A percentile compares a stretch with the other conserved stretches of the same genome.
phyloP scores from a whole-genome alignment of 2,888 invertebrate genomes.

The Rapana venosa region DNA sequence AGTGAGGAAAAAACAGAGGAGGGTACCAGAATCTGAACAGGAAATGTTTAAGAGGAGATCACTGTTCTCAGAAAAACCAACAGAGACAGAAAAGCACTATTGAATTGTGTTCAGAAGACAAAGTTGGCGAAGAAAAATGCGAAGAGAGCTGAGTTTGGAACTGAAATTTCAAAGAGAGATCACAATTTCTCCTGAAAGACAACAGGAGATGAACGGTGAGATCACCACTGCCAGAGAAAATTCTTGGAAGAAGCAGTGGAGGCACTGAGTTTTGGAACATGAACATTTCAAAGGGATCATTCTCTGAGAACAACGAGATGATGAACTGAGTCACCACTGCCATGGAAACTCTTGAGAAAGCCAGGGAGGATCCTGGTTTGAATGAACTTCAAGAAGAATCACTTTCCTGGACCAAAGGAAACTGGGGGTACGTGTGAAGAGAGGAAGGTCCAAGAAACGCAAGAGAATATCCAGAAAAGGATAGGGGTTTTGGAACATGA shows the following conservation, averaged over 20 bases:
- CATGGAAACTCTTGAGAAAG: conserved; percentile 32
- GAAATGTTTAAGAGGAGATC: conserved; percentile 30
- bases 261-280: conserved; percentile 18
- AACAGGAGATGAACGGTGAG: conserved; percentile 35
- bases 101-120: conserved; percentile 29
- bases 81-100: conserved; percentile 38
- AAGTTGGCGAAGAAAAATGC: background rate
- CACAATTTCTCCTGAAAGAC: conserved; percentile 30
- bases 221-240: background rate
- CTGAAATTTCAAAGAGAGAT: conserved; percentile 33
- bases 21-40: conserved; percentile 43
- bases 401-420: no score
- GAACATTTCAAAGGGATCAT: conserved; percentile 32
- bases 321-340: background rate
- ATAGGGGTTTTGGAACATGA: conserved; percentile 20
- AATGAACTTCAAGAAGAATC: no score
- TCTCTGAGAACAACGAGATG: conserved; percentile 33
- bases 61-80: conserved; percentile 26
- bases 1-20: conserved; percentile 18
- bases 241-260: conserved; percentile 34
- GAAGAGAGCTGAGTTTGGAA: conserved; percentile 40
- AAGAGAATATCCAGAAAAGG: background rate
- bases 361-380: no score
- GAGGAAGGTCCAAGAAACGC: background rate
- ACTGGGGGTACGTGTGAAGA: conserved; percentile 33